Evolutionary conservation across 2,113 vertebrate species (phyloP).

Genomic region (Spheniscus mendiculus): DNA sequence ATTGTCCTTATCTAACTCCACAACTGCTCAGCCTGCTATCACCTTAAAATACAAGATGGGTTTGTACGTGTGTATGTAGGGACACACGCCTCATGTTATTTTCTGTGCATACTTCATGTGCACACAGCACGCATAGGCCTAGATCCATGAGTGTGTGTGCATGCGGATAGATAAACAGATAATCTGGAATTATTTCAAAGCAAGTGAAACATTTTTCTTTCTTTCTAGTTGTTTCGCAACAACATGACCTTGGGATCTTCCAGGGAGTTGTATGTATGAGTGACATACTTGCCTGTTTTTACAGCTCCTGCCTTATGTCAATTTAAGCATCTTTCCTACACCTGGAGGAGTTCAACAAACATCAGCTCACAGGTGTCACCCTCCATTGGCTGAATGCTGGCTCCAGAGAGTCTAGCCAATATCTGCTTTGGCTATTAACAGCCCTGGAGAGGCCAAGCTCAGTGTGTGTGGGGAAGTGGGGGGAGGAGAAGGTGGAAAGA

Average conservation of each 20-base stretch:
- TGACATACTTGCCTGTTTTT: slow-evolving; percentile 56
- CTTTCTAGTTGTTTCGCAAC: background rate
- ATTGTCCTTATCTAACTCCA: background rate
- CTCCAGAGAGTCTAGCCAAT: slow-evolving; percentile 76
- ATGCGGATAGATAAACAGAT: background rate
- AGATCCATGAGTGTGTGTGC: background rate
- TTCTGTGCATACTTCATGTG: background rate
- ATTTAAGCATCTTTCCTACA: slow-evolving; percentile 66
- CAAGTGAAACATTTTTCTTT: background rate
- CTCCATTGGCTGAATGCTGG: slow-evolving; percentile 64
- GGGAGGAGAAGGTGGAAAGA: background rate
- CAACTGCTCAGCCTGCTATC: background rate
- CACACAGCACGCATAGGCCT: rapidly evolving
- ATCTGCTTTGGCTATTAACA: slow-evolving; percentile 57
- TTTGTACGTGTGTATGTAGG: rapidly evolving
- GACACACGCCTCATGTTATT: background rate
- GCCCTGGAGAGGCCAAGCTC: slow-evolving; percentile 34
- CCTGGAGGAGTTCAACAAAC: slow-evolving; percentile 71
- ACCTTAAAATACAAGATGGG: background rate
- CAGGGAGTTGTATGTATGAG: background rate
- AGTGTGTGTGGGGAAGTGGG: background rate
- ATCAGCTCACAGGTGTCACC: slow-evolving; percentile 68
- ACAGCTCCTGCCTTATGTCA: slow-evolving; percentile 48
- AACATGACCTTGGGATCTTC: slow-evolving; percentile 22
- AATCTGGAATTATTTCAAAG: slow-evolving; percentile 24